Base-by-base conservation (phyloP, 2,888 invertebrate species). In the Diploptera punctata region DNA sequence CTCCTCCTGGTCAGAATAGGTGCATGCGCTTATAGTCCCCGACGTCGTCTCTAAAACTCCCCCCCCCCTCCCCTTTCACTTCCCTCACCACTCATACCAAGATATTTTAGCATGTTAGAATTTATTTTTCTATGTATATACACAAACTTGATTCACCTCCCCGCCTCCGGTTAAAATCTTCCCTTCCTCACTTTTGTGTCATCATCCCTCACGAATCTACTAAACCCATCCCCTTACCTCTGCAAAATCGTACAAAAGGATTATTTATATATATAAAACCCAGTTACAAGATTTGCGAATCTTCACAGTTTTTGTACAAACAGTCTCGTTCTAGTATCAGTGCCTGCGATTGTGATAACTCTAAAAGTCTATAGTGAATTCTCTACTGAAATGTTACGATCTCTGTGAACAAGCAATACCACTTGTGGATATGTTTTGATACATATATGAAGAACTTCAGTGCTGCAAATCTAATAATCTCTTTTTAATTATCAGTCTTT, bases 71-170 rank as follows among this genome's bases (percentile, higher is more conserved):
- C 52, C 18, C 16, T 9, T 13, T 24, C 2, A 47, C 0, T 1
- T 19, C 3, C 52, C 24, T 24, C n/a, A 52, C 24, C 57, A 4
- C 57, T 10, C 16, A 29, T 24, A 3, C 31, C 57, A 7, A 57
- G 57, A 29, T 16, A 57, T 29, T 57, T 57, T 57, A 2, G 57
- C 57, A 57, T 57, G 57, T 57, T 57, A 57, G 26, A n/a, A 5
- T 57, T 5, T 13, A 31, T 57, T 57, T 57, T 57, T 54, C 1
- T 54, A 13, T 54, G 26, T 57, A 16, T 57, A 57, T 29, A 31
- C 29, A 57, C 26, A 57, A 21, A 52, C 24, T 3, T 13, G 19
- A 2, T 7, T 18, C 18, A n/a, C 3, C 4, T 19, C n/a, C 47
- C 47, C 47, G 1, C n/a, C 18, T 2, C n/a, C 3, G 18, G n/a